These are phyloP conservation scores for Parambassis ranga DNA, from an alignment of 2,797 vertebrate genomes.

Conservation along the genomic window DNA sequence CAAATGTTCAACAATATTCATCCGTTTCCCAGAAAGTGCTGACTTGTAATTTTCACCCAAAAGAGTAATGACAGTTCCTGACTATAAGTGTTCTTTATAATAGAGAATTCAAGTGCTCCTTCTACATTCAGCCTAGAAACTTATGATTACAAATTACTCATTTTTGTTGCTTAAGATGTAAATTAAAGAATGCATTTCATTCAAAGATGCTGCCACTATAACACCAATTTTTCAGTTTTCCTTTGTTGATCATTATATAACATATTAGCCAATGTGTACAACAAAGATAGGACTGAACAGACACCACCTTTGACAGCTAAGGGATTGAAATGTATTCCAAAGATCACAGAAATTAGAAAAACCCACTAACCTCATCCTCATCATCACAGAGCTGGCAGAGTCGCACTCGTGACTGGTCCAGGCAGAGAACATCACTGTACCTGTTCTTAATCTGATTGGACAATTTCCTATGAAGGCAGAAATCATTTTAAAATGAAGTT, in stretches of 20 bases:
- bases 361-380: conserved; percentile 77
- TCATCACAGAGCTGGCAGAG: conserved; percentile 80
- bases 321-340: not conserved
- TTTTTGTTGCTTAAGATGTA: not conserved
- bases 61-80: no score
- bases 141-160: no score
- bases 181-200: not conserved
- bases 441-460: conserved; percentile 88
- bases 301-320: no score
- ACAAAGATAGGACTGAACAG: no score
- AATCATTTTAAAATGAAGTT: not conserved
- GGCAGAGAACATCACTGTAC: conserved; percentile 87
- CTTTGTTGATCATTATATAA: not conserved
- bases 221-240: not conserved
- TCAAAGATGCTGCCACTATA: not conserved
- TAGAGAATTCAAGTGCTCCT: no score
- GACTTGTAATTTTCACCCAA: no score
- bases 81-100: no score
- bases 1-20: no score
- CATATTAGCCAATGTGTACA: no score
- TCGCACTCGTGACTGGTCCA: conserved; percentile 85
- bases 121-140: no score
- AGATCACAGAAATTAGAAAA: not conserved
- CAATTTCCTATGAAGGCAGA: conserved; percentile 74
- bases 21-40: no score